Evolutionary conservation across 2,113 vertebrate species (phyloP).

Genomic region (Rutilus rutilus): DNA sequence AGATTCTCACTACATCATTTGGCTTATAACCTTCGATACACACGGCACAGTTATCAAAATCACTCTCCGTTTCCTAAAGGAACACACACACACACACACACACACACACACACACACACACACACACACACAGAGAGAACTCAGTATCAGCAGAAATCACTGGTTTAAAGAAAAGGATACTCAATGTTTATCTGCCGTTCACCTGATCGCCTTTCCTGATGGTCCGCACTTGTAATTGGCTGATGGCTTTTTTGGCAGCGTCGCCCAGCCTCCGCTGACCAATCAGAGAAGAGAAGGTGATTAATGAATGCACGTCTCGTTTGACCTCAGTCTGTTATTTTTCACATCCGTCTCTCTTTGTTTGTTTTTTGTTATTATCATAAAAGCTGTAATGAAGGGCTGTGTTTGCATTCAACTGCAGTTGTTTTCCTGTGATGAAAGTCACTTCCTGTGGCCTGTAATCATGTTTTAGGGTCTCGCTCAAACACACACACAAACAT

Average conservation of each 20-base stretch:
- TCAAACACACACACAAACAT: not conserved
- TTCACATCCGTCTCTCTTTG: not conserved
- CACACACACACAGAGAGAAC: not conserved
- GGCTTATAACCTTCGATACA: slow-evolving; percentile 98
- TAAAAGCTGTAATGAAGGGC: not conserved
- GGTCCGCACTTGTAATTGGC: slow-evolving; percentile 94
- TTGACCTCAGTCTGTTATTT: slow-evolving; percentile 40
- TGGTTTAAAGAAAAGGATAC: not conserved
- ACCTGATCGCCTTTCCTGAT: slow-evolving; percentile 98
- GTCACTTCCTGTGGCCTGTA: not conserved
- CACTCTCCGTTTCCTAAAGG: slow-evolving; percentile 90
- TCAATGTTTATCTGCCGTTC: slow-evolving; percentile 45
- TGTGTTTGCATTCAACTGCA: not conserved
- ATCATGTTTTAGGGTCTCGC: not conserved
- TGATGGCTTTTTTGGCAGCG: slow-evolving; percentile 97
- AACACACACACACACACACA: too few species aligned
- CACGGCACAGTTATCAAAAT: slow-evolving; percentile 98
- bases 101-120: not conserved
- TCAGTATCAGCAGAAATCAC: not conserved
- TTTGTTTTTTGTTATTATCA: not conserved
- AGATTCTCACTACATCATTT: slow-evolving; percentile 92
- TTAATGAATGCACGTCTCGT: not conserved
- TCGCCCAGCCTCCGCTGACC: slow-evolving; percentile 95
- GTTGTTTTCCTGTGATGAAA: not conserved
- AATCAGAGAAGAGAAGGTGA: slow-evolving; percentile 13